These are phyloP conservation scores for Equus quagga DNA, from an alignment of 2,113 vertebrate genomes.

Conservation along the genomic window DNA sequence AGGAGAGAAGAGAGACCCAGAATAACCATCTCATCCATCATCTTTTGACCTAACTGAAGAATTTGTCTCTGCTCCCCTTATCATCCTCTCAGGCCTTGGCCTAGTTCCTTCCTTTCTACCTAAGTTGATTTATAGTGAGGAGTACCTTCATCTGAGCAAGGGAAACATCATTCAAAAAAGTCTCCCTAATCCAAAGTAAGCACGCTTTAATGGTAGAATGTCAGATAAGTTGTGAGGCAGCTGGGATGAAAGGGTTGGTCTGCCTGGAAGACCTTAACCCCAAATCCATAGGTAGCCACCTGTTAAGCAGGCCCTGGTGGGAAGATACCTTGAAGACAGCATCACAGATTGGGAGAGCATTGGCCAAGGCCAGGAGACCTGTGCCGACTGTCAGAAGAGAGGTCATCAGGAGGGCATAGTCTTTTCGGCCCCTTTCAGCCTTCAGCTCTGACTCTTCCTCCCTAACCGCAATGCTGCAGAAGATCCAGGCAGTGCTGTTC, in stretches of 20 bases:
- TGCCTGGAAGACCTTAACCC: not conserved
- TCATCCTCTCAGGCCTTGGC: not conserved
- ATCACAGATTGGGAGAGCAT: not conserved
- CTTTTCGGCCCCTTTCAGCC: not conserved
- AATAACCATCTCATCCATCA: accelerated
- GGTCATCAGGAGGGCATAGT: not conserved
- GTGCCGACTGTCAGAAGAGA: not conserved
- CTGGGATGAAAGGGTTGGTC: not conserved
- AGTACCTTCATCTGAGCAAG: not conserved
- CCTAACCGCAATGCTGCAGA: not conserved
- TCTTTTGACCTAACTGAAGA: not conserved
- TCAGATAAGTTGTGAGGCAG: not conserved
- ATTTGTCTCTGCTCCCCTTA: not conserved
- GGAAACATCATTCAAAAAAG: not conserved
- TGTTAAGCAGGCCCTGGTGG: not conserved
- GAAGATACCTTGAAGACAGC: not conserved
- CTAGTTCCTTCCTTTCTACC: not conserved
- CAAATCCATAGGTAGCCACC: not conserved
- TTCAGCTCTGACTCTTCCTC: not conserved
- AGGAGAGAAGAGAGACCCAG: not conserved
- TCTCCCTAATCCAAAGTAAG: not conserved
- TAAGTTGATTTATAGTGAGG: not conserved
- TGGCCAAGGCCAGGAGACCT: not conserved
- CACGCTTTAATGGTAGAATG: not conserved
- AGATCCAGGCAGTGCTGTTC: not conserved